phyloP scores from a whole-genome alignment of 2,113 vertebrate species.

The Pongo abelii region DNA sequence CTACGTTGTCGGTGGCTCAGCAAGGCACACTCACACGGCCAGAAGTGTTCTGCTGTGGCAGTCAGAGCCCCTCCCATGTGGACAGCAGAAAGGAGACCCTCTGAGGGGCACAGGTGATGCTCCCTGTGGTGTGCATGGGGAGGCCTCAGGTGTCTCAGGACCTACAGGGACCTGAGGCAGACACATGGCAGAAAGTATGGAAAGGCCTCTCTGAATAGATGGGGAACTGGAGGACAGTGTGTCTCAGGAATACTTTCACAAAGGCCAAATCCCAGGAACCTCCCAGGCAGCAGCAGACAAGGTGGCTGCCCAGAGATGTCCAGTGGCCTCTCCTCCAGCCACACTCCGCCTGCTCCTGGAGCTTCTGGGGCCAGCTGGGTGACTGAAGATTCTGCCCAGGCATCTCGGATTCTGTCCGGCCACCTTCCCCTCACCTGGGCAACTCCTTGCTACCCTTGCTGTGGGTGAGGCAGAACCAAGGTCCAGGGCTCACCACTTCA shows the following conservation, averaged over 20 bases:
- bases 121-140: not conserved
- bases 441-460: not conserved
- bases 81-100: not conserved
- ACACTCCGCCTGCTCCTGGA: not conserved
- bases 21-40: not conserved
- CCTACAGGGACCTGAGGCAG: not conserved
- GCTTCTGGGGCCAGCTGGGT: not conserved
- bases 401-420: not conserved
- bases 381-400: no score
- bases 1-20: not conserved
- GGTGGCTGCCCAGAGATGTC: not conserved
- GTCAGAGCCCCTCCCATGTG: not conserved
- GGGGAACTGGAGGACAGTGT: not conserved
- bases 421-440: not conserved
- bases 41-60: not conserved
- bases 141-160: not conserved
- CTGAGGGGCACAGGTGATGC: not conserved
- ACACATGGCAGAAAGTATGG: not conserved
- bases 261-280: not conserved
- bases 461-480: not conserved
- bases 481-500: not conserved
- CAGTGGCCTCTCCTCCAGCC: not conserved
- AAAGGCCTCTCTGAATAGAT: not conserved
- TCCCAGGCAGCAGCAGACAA: not conserved
- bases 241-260: not conserved